Base-by-base conservation (phyloP, 2,888 invertebrate species). In the Trissoscelio sp. region DNA sequence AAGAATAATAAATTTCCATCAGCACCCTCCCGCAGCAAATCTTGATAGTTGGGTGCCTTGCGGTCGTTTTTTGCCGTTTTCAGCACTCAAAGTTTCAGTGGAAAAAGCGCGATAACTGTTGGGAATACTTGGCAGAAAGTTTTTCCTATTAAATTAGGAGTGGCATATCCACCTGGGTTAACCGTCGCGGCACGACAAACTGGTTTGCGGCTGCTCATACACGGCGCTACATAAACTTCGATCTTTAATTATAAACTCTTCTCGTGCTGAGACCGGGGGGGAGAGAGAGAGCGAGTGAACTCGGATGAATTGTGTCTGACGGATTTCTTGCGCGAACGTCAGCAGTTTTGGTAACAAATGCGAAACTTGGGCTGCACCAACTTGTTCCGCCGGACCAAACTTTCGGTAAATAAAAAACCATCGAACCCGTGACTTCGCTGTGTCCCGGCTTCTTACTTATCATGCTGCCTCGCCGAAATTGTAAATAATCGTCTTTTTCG, bases 211-310 rank as follows among this genome's bases (percentile, higher is more conserved):
- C 28, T 66, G 46, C 79, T 82, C 74, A 82, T 82, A 78, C 53
- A 78, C 78, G 62, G 69, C 82, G 84, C 75, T 85, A 87, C 86
- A 86, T 85, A 87, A 89, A 86, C 89, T 88, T 86, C 83, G 87
- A 88, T 88, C 87, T 89, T 90, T 90, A 91, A 91, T 91, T 90
- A 89, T 87, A 90, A 89, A 88, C 88, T 88, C 88, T 85, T 78
- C 87, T 88, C 87, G 85, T 79, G 51, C 16, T 46, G 53, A 28
- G 67, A 69, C 48, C 62, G 51, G 64, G 60, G 69, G 24, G 24
- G 24, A 24, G 24, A 12, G 39, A 14, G 79, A 58, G 74, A 24
- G 74, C 46, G 72, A 58, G 82, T 64, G 73, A 78, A 77, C 80
- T 73, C 77, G 67, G 80, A 78, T 79, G 83, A 79, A 78, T 83